Evolutionary conservation across 1,140 invertebrate species (phyloP).

Genomic region (Rhizoglyphus robini): DNA sequence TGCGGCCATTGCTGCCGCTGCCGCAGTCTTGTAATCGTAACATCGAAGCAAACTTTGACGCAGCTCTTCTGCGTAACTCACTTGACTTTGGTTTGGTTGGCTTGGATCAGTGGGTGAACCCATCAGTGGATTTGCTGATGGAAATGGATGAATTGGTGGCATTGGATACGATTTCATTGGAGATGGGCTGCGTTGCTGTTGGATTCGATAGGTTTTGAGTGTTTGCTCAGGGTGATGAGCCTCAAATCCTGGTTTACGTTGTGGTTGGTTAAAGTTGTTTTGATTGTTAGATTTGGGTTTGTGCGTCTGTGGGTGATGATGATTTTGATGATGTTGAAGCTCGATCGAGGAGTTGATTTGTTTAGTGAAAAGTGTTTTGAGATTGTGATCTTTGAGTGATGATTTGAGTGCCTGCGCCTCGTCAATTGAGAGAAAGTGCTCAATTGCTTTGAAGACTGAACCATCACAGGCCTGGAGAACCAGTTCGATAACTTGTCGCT

Average conservation of each 20-base stretch:
- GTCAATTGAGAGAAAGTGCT: constrained; percentile 43
- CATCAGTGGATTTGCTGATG: no score
- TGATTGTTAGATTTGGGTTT: no score
- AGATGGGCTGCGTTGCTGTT: neutral
- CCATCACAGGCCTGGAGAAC: constrained; percentile 70
- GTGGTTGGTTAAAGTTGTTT: neutral
- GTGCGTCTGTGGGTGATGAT: neutral
- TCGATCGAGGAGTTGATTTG: neutral
- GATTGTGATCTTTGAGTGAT: neutral
- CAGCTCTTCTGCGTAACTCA: neutral
- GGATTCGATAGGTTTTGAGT: no score
- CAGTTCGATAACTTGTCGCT: constrained; percentile 64
- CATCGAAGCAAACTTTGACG: neutral
- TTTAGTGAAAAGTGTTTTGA: neutral
- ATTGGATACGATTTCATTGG: neutral
- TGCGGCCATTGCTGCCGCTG: neutral
- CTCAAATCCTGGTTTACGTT: no score
- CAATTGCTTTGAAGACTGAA: constrained; percentile 63
- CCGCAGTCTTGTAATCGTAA: neutral
- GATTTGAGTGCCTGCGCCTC: constrained; percentile 22
- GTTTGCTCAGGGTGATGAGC: no score
- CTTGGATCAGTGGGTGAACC: neutral
- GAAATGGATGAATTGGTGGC: neutral
- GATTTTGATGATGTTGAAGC: neutral
- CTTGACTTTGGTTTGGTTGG: no score